Conservation (phyloP, 2,113 vertebrate genomes). For the Eptesicus fuscus region DNA sequence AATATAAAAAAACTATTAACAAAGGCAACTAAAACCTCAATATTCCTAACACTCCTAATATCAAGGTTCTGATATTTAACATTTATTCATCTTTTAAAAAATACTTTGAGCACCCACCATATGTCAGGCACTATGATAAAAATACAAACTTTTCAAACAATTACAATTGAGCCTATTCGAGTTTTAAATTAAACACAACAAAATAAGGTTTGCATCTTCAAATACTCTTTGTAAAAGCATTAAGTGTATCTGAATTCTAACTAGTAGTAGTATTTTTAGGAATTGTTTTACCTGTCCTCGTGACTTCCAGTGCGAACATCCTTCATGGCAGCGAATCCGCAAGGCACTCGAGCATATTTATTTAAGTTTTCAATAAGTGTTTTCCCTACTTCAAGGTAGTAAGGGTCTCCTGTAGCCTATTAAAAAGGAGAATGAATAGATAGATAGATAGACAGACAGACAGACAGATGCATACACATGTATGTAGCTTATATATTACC, state of each 20-base stretch:
- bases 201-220: neutral
- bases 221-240: neutral
- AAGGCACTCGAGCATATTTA: constrained; percentile 96
- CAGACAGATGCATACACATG: neutral
- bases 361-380: constrained; percentile 98
- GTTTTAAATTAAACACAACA: neutral
- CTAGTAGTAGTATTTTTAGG: neutral
- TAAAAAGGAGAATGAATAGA: constrained; percentile 12
- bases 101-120: neutral
- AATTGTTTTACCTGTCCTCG: constrained; percentile 91
- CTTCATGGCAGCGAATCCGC: constrained; percentile 98
- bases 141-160: neutral
- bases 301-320: constrained; percentile 98
- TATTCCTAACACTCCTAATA: neutral
- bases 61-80: constrained; percentile 10
- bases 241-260: neutral
- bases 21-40: neutral
- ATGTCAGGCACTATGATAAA: neutral
- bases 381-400: constrained; percentile 97
- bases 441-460: too few relatives aligned
- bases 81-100: constrained; percentile 25
- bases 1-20: neutral
- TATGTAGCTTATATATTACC: neutral
- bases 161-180: constrained; percentile 20
- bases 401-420: constrained; percentile 96